These are phyloP conservation scores for Tetranychus cinnabarinus DNA, from an alignment of 1,140 invertebrate genomes.

Conservation along the genomic window DNA sequence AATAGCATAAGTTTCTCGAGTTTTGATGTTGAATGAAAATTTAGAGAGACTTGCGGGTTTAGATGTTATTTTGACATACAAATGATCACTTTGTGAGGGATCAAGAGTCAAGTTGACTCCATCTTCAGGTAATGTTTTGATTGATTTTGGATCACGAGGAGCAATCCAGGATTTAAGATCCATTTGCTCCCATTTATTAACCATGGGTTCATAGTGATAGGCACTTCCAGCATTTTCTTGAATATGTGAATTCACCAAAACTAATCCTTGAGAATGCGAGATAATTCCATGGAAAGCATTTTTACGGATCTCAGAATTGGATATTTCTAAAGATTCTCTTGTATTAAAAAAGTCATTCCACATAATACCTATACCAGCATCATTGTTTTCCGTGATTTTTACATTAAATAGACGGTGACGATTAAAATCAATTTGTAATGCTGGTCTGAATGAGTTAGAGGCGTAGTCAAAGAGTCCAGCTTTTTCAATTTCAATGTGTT, in stretches of 20 bases:
- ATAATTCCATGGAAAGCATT: conserved; percentile 62
- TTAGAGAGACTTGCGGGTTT: background rate
- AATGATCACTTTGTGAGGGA: conserved; percentile 14
- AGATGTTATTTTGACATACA: background rate
- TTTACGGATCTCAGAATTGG: conserved; percentile 61
- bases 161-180: conserved; percentile 75
- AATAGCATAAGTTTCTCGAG: conserved; percentile 12
- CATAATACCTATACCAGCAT: conserved; percentile 62
- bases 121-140: background rate
- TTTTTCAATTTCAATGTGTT: conserved; percentile 63
- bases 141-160: conserved; percentile 7
- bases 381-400: conserved; percentile 48
- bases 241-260: conserved; percentile 11
- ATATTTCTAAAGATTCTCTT: conserved; percentile 52
- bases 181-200: conserved; percentile 55
- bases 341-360: conserved; percentile 65
- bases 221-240: conserved; percentile 61
- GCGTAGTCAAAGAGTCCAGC: conserved; percentile 83
- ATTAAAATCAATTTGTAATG: conserved; percentile 85
- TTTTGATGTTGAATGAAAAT: conserved; percentile 6
- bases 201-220: conserved; percentile 69
- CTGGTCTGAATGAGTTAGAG: conserved; percentile 63
- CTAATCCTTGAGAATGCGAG: conserved; percentile 13
- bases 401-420: conserved; percentile 68
- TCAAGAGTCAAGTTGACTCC: background rate